Evolutionary conservation across 1,140 invertebrate species (phyloP).

Genomic region (Cydia splendana): DNA sequence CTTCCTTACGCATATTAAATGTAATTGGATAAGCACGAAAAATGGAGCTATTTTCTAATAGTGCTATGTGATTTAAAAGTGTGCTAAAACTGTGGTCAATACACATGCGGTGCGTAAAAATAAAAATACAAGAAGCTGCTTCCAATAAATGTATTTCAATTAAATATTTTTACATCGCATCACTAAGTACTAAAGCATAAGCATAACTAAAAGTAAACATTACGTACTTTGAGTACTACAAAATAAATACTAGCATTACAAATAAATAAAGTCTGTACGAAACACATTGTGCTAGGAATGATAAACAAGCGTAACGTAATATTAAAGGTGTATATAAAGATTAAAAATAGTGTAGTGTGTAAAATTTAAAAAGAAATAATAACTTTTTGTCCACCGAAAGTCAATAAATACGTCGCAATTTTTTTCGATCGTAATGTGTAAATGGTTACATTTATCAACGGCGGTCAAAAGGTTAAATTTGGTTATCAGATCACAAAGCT

Average conservation of each 20-base stretch:
- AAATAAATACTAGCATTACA: conserved; percentile 18
- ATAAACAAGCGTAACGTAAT: conserved; percentile 27
- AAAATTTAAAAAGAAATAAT: background rate
- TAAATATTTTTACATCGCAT: conserved; percentile 41
- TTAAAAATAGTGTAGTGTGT: conserved; percentile 1
- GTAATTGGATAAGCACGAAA: background rate
- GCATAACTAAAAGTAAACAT: conserved; percentile 19
- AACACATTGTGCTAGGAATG: conserved; percentile 23
- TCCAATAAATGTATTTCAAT: conserved; percentile 66
- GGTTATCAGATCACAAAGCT: background rate
- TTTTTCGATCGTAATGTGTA: background rate
- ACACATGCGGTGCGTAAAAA: conserved; percentile 48
- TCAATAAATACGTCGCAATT: background rate
- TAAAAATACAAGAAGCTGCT: conserved; percentile 61
- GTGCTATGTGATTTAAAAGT: background rate
- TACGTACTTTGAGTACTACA: conserved; percentile 25
- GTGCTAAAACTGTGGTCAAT: background rate
- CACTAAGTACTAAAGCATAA: conserved; percentile 30
- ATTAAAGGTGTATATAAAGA: conserved; percentile 1
- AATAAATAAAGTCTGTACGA: conserved; percentile 17
- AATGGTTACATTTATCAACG: background rate
- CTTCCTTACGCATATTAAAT: conserved; percentile 1
- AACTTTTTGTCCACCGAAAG: background rate
- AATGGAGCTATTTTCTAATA: background rate
- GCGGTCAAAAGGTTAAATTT: conserved; percentile 16